phyloP scores from a whole-genome alignment of 2,797 vertebrate species.

The Pseudochaenichthys georgianus region DNA sequence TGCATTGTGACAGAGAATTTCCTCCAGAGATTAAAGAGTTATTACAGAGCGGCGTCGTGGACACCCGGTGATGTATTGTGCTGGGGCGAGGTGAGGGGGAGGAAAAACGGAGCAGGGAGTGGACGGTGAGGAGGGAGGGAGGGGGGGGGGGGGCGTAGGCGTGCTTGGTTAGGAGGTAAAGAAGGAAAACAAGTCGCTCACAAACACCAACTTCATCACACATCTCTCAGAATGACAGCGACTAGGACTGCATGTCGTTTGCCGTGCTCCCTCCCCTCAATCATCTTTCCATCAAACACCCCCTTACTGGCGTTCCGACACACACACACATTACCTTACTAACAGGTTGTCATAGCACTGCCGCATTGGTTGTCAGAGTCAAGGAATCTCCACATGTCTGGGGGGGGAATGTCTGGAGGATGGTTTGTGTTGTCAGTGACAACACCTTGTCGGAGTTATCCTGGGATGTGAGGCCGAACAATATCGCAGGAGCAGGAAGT shows the following conservation, averaged over 20 bases:
- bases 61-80: slow-evolving; percentile 83
- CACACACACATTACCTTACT: slow-evolving; percentile 55
- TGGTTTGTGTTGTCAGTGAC: slow-evolving; percentile 73
- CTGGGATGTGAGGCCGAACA: slow-evolving; percentile 53
- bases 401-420: slow-evolving; percentile 60
- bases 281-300: slow-evolving; percentile 77
- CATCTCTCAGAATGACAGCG: slow-evolving; percentile 70
- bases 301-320: slow-evolving; percentile 38
- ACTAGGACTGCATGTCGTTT: slow-evolving; percentile 69
- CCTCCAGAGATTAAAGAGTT: slow-evolving; percentile 90
- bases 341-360: slow-evolving; percentile 79
- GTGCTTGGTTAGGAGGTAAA: slow-evolving; percentile 73
- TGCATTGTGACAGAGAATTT: slow-evolving; percentile 91
- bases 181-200: slow-evolving; percentile 71
- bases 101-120: slow-evolving; percentile 54
- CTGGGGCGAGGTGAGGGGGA: slow-evolving; percentile 73
- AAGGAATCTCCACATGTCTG: slow-evolving; percentile 72
- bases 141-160: slow-evolving; percentile 17
- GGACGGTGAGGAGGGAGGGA: slow-evolving; percentile 7
- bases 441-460: slow-evolving; percentile 69
- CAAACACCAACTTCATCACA: slow-evolving; percentile 74
- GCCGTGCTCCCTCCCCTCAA: slow-evolving; percentile 73
- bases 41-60: slow-evolving; percentile 83
- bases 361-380: slow-evolving; percentile 70
- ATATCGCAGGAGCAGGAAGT: slow-evolving; percentile 54